These are phyloP conservation scores for Phoxinus phoxinus DNA, from an alignment of 2,113 vertebrate genomes.

Conservation along the genomic window DNA sequence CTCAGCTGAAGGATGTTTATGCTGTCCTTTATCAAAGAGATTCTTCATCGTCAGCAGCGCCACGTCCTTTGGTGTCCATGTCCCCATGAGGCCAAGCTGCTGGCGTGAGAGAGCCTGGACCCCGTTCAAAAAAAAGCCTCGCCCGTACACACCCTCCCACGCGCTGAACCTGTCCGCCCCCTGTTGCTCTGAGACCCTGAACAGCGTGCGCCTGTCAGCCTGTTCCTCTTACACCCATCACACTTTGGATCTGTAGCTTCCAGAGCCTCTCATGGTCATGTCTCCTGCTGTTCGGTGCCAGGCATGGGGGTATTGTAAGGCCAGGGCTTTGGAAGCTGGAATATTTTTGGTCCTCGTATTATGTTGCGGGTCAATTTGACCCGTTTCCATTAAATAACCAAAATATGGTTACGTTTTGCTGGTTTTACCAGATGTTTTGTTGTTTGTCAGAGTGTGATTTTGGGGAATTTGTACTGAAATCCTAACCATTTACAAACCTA, in stretches of 20 bases:
- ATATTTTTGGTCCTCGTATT: background rate
- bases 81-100: slow-evolving; percentile 65
- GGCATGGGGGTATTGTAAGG: slow-evolving; percentile 50
- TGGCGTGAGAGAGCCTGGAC: slow-evolving; percentile 67
- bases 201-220: slow-evolving; percentile 71
- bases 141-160: background rate
- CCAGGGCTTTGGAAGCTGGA: slow-evolving; percentile 50
- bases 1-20: slow-evolving; percentile 59
- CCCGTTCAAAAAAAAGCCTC: slow-evolving; percentile 50
- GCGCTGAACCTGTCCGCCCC: slow-evolving; percentile 25
- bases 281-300: slow-evolving; percentile 66
- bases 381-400: background rate
- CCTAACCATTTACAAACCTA: no score
- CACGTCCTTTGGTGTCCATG: slow-evolving; percentile 55
- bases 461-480: background rate
- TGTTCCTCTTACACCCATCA: slow-evolving; percentile 67
- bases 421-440: background rate
- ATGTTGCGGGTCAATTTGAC: background rate
- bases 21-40: slow-evolving; percentile 71
- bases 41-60: slow-evolving; percentile 71
- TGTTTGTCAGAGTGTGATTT: background rate
- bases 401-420: background rate
- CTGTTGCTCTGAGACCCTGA: slow-evolving; percentile 60
- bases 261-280: slow-evolving; percentile 58
- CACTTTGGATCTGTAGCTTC: slow-evolving; percentile 65